phyloP scores from a whole-genome alignment of 2,797 vertebrate genomes.

The Alauda arvensis region DNA sequence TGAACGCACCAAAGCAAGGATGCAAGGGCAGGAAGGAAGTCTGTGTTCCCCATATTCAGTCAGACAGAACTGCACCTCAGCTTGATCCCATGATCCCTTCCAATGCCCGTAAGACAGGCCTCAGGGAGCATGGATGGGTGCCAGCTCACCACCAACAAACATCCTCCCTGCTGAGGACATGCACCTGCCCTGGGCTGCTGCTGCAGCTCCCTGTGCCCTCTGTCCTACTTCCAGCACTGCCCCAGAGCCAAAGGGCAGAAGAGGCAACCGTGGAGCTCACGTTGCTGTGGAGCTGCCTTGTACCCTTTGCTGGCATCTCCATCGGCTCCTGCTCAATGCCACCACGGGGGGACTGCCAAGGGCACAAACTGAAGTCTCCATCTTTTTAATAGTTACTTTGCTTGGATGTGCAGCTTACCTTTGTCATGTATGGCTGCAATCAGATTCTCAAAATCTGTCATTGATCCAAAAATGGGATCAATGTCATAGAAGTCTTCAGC shows the following conservation, averaged over 20 bases:
- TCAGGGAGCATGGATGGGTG: neutral
- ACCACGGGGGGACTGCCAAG: fast-evolving
- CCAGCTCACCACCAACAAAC: neutral
- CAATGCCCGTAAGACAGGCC: fast-evolving
- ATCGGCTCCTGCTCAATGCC: neutral
- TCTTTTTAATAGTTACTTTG: neutral
- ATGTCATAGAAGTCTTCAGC: slow-evolving; percentile 88
- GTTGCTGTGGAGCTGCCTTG: fast-evolving
- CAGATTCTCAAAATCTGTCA: slow-evolving; percentile 90
- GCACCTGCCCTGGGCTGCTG: fast-evolving
- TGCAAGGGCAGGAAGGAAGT: neutral
- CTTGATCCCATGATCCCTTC: neutral
- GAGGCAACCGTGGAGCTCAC: fast-evolving
- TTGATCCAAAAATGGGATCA: slow-evolving; percentile 91
- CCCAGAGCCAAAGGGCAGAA: neutral
- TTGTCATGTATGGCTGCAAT: slow-evolving; percentile 84
- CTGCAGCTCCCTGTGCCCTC: neutral
- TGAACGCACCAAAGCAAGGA: neutral
- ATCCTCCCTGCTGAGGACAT: neutral
- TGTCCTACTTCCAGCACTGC: neutral
- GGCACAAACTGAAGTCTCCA: neutral
- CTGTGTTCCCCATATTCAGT: neutral
- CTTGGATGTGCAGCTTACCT: slow-evolving; percentile 69
- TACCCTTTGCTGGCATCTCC: neutral
- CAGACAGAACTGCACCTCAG: neutral